Evolutionary conservation across 2,888 invertebrate genomes (phyloP).

Genomic region (Rhingia campestris): DNA sequence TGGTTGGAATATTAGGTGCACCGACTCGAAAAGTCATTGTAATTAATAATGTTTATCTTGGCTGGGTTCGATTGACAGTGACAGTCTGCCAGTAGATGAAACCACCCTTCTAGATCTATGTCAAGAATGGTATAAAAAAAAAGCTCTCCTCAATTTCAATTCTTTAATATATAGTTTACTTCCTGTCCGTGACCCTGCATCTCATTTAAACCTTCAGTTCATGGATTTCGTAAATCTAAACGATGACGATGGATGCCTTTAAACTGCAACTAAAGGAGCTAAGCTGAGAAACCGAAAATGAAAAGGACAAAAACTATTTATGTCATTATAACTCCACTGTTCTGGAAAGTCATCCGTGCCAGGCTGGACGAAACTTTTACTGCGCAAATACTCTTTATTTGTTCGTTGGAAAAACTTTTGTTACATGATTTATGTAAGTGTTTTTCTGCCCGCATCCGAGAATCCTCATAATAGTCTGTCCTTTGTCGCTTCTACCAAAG

Average conservation of each 20-base stretch:
- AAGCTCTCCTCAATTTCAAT: not conserved
- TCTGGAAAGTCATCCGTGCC: constrained; percentile 10
- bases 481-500: constrained; percentile 26
- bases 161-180: not conserved
- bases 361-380: constrained; percentile 29
- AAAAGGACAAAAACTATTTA: constrained; percentile 9
- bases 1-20: not conserved
- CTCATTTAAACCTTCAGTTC: constrained; percentile 5
- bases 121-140: not conserved
- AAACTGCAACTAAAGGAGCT: constrained; percentile 7
- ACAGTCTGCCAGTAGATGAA: not conserved
- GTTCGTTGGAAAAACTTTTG: constrained; percentile 42
- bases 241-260: not conserved
- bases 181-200: not conserved
- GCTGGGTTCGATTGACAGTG: constrained; percentile 26
- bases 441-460: constrained; percentile 45
- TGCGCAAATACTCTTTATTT: constrained; percentile 37
- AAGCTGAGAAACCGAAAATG: not conserved
- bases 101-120: not conserved
- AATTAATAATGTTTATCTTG: constrained; percentile 42
- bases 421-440: constrained; percentile 57
- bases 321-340: constrained; percentile 26
- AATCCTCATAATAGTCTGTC: constrained; percentile 46
- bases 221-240: not conserved
- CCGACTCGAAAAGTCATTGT: not conserved